Evolutionary conservation across 1,140 invertebrate species (phyloP), one percentile per base, ranked within the genome.

Genomic region (Drosophila bifasciata): DNA sequence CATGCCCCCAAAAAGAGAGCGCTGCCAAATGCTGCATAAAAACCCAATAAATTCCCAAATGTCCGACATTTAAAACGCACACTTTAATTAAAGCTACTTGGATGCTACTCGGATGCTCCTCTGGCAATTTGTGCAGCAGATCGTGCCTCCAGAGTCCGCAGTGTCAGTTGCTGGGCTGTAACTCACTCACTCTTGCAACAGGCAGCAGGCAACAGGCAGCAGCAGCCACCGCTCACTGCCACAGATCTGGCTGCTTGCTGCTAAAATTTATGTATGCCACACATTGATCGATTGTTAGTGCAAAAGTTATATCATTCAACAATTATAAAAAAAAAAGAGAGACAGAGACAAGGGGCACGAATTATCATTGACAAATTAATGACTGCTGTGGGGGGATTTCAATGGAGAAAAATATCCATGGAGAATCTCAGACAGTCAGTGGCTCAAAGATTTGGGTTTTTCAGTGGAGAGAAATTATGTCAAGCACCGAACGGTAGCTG

Each of bases 301-400:
- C 71, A 15, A 36, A 36, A 57, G 68, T 61, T 81, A 84, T 83
- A 83, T 83, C 74, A 83, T 60, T 64, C 69, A 70, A 53, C 79
- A 83, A 83, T 83, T 83, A 78, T 78, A 74, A 74, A 62, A 52
- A 60, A 28, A 51, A 36, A 41, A 56, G 21, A 41, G 52, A 50
- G 15, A 50, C 13, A 25, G 3, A 25, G 19, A 25, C 15, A 40
- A 21, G 19, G 23, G 17, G 25, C 25, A 36, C 72, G 61, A 72
- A 75, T 77, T 73, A 78, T 78, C 73, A 83, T 83, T 84, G 79
- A 83, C 79, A 84, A 84, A 84, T 83, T 83, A 83, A 83, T 72
- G 74, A 80, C 59, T 63, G 46, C 61, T 55, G 55, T 41, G 50
- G 46, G 50, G 59, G 50, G 59, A 70, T 74, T 64, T 59, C 46